Conservation (phyloP, 2,113 vertebrate genomes). For the Mormoops blainvillei region DNA sequence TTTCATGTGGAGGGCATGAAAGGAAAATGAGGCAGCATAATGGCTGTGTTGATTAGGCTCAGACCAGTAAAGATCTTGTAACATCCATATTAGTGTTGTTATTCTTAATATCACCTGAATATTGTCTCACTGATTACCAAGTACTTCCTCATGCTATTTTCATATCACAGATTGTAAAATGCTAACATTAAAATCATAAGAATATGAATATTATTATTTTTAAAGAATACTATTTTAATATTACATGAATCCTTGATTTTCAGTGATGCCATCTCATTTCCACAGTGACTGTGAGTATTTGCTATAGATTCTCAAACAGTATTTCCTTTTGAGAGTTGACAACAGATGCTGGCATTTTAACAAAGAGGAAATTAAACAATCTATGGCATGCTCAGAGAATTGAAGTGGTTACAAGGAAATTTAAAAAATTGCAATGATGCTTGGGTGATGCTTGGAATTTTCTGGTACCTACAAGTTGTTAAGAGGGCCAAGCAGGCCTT, state of each 20-base stretch:
- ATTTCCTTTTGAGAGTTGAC: conserved; percentile 62
- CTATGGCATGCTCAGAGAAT: conserved; percentile 18
- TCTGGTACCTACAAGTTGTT: not conserved
- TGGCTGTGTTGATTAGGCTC: conserved; percentile 14
- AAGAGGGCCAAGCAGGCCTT: not conserved
- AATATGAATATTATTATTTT: conserved; percentile 14
- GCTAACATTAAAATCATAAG: not conserved
- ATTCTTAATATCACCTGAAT: conserved; percentile 6
- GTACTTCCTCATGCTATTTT: not conserved
- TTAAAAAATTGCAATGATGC: not conserved
- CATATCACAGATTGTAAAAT: not conserved
- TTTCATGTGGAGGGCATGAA: not conserved
- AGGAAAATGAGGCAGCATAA: not conserved
- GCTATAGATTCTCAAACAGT: conserved; percentile 54
- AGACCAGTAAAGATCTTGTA: conserved; percentile 11
- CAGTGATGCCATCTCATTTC: conserved; percentile 68
- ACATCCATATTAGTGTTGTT: not conserved
- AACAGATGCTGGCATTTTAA: conserved; percentile 60
- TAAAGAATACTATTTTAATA: conserved; percentile 28
- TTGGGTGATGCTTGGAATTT: not conserved
- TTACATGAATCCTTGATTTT: conserved; percentile 52
- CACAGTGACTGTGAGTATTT: conserved; percentile 75
- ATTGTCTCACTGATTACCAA: conserved; percentile 25
- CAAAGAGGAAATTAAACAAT: conserved; percentile 62
- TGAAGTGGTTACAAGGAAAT: conserved; percentile 30